Conservation (phyloP, 2,113 vertebrate genomes). For the Aepyceros melampus region DNA sequence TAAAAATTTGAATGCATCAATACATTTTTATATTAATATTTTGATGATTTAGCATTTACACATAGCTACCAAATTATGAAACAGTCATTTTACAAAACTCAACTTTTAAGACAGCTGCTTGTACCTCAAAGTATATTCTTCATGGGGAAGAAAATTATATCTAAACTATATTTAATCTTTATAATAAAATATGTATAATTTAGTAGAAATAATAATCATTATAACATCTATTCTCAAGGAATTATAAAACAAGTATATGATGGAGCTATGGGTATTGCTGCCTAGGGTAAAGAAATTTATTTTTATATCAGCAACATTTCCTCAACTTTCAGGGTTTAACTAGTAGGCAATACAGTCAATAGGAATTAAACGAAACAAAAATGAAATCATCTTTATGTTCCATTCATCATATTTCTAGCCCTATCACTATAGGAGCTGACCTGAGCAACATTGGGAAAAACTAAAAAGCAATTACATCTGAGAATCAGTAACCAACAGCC, state of each 20-base stretch:
- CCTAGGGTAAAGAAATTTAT: not conserved
- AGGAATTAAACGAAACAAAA: not conserved
- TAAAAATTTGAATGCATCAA: not conserved
- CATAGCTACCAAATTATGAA: not conserved
- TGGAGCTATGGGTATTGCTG: not conserved
- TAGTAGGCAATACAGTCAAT: not conserved
- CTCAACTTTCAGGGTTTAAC: not conserved
- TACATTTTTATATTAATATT: not conserved
- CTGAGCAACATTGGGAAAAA: not conserved
- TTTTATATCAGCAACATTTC: not conserved
- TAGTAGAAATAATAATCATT: not conserved
- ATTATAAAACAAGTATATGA: not conserved
- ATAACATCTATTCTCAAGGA: not conserved
- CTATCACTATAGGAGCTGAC: not conserved
- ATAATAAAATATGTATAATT: not conserved
- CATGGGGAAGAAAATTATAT: not conserved
- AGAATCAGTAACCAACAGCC: not conserved
- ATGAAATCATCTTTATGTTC: not conserved
- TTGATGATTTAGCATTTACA: not conserved
- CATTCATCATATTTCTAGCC: not conserved
- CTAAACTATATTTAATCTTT: not conserved
- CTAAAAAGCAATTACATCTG: not conserved
- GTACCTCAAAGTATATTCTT: not conserved
- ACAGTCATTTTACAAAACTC: not conserved
- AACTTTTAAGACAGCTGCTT: not conserved